Conservation (phyloP, 2,888 invertebrate species). For the Cryptops parisi region DNA sequence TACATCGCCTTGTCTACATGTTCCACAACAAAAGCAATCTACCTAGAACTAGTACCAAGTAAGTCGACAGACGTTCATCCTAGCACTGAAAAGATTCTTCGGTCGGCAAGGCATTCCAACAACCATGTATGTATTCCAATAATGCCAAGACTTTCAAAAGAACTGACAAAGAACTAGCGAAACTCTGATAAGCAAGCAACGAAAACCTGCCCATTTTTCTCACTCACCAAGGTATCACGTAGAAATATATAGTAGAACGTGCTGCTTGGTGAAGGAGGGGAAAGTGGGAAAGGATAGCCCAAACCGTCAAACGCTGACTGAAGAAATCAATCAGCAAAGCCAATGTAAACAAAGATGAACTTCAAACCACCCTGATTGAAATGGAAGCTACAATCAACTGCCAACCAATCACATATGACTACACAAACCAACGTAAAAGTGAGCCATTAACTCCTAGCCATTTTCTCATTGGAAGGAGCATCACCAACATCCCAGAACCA, state of each 20-base stretch:
- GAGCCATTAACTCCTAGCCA: neutral
- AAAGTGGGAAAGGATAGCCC: conserved; percentile 12
- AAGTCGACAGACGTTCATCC: too few relatives aligned
- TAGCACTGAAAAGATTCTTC: too few relatives aligned
- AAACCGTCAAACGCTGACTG: conserved; percentile 2
- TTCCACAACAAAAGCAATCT: too few relatives aligned
- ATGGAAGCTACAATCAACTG: conserved; percentile 7
- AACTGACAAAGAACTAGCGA: too few relatives aligned
- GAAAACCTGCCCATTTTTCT: too few relatives aligned
- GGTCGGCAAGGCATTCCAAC: too few relatives aligned
- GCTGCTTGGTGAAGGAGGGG: conserved; percentile 15
- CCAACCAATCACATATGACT: conserved; percentile 6
- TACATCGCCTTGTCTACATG: too few relatives aligned
- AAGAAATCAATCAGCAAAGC: conserved; percentile 5
- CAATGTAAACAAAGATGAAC: neutral
- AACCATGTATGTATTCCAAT: too few relatives aligned
- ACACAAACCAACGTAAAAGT: neutral
- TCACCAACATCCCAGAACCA: neutral
- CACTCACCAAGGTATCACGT: conserved; percentile 2
- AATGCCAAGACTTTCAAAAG: too few relatives aligned
- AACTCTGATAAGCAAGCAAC: too few relatives aligned
- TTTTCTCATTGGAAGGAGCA: neutral
- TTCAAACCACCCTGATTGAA: neutral
- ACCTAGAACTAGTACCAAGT: too few relatives aligned
- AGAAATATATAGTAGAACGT: conserved; percentile 12